Conservation (phyloP, 2,113 vertebrate genomes). For the Gopherus flavomarginatus region DNA sequence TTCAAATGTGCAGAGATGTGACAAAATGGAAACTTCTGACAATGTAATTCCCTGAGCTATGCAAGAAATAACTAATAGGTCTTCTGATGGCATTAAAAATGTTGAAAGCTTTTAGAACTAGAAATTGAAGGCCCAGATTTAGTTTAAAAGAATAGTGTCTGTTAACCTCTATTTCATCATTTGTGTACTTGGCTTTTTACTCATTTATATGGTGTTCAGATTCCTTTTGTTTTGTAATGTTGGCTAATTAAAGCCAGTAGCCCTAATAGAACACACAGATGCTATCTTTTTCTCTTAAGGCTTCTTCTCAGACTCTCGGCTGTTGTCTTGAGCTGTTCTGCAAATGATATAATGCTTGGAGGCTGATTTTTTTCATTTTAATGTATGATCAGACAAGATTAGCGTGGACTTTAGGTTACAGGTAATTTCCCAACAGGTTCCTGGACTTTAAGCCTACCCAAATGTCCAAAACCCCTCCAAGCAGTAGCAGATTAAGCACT, state of each 20-base stretch:
- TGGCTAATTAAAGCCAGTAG: neutral
- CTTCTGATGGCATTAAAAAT: neutral
- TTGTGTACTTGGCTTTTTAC: neutral
- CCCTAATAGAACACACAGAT: neutral
- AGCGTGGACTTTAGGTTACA: neutral
- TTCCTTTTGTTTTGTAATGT: neutral
- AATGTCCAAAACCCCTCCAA: neutral
- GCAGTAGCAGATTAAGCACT: neutral
- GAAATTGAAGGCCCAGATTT: neutral
- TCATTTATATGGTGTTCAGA: neutral
- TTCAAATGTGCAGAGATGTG: rapidly evolving
- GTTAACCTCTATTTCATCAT: neutral
- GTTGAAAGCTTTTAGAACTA: neutral
- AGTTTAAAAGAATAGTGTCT: neutral
- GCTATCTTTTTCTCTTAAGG: neutral
- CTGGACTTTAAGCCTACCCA: neutral
- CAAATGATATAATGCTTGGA: neutral
- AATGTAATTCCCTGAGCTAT: neutral
- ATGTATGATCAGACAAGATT: neutral
- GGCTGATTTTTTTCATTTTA: neutral
- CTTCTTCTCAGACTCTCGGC: neutral
- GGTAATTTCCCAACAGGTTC: neutral
- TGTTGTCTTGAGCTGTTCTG: neutral
- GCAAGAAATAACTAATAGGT: rapidly evolving
- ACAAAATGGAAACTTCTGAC: neutral